A percentile compares a stretch with the other conserved stretches of the same genome.
These are phyloP conservation scores for Patagioenas fasciata DNA, from an alignment of 2,113 vertebrate genomes.

Conservation along the genomic window DNA sequence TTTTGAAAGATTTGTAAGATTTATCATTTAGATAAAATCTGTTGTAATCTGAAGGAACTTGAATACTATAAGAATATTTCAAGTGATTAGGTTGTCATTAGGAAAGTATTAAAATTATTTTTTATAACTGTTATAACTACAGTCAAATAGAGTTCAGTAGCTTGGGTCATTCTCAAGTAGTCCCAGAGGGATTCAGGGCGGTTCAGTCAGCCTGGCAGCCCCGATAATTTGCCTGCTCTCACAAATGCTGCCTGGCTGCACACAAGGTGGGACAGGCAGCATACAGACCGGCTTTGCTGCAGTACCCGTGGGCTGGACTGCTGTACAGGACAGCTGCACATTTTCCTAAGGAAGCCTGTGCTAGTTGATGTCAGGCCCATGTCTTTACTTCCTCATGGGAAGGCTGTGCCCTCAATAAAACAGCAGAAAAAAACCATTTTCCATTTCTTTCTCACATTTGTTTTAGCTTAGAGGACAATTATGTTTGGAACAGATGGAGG, in stretches of 20 bases:
- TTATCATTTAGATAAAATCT: neutral
- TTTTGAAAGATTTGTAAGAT: neutral
- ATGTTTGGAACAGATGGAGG: neutral
- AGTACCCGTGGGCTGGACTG: fast-evolving
- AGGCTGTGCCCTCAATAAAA: neutral
- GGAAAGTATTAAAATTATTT: conserved; percentile 4
- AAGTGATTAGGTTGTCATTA: neutral
- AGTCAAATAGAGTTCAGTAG: conserved; percentile 17
- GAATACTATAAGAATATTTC: neutral
- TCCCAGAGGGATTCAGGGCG: neutral
- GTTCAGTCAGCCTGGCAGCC: neutral
- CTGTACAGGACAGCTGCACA: fast-evolving
- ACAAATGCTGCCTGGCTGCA: fast-evolving
- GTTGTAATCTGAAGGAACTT: neutral
- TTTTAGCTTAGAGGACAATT: neutral
- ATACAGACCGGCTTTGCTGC: fast-evolving
- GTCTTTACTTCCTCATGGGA: neutral
- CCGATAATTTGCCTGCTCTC: neutral
- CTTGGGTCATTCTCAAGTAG: neutral
- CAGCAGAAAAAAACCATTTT: fast-evolving
- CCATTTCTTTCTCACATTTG: neutral
- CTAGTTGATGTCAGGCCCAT: fast-evolving
- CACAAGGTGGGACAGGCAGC: fast-evolving
- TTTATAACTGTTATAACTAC: conserved; percentile 20
- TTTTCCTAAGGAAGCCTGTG: neutral